phyloP scores from a whole-genome alignment of 1,140 invertebrate genomes.

The Littorina saxatilis region DNA sequence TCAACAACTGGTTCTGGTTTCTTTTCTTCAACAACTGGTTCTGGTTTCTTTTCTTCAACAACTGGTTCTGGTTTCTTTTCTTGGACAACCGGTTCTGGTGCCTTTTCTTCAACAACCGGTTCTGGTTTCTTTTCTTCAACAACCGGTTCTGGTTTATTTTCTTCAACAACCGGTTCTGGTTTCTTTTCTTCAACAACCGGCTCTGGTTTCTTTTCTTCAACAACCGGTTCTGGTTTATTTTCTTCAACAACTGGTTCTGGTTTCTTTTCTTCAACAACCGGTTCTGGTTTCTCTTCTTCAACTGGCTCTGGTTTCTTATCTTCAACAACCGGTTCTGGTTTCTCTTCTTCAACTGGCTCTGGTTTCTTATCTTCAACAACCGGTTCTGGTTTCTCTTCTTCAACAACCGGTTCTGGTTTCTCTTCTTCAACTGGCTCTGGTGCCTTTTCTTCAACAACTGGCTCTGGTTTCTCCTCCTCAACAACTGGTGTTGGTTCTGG shows the following conservation, averaged over 20 bases:
- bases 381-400: constrained; percentile 21
- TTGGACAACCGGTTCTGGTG: constrained; percentile 82
- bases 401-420: background rate
- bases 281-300: constrained; percentile 16
- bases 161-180: constrained; percentile 1
- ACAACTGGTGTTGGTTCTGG: constrained; percentile 78
- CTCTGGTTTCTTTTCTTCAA: constrained; percentile 75
- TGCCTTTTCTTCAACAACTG: constrained; percentile 1
- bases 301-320: constrained; percentile 22
- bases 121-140: constrained; percentile 24
- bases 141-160: background rate
- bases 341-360: constrained; percentile 15
- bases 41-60: constrained; percentile 29
- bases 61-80: constrained; percentile 58
- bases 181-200: constrained; percentile 21
- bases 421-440: background rate
- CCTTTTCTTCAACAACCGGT: constrained; percentile 6
- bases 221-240: constrained; percentile 31
- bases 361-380: constrained; percentile 80
- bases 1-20: constrained; percentile 28
- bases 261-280: constrained; percentile 4
- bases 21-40: constrained; percentile 32
- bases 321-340: constrained; percentile 26
- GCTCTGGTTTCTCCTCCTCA: constrained; percentile 21
- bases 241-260: constrained; percentile 16